Percentiles rank a stretch among this genome's conserved stretches.
These are phyloP conservation scores for Gryon sp. DNA, from an alignment of 1,140 invertebrate genomes.

Conservation along the genomic window DNA sequence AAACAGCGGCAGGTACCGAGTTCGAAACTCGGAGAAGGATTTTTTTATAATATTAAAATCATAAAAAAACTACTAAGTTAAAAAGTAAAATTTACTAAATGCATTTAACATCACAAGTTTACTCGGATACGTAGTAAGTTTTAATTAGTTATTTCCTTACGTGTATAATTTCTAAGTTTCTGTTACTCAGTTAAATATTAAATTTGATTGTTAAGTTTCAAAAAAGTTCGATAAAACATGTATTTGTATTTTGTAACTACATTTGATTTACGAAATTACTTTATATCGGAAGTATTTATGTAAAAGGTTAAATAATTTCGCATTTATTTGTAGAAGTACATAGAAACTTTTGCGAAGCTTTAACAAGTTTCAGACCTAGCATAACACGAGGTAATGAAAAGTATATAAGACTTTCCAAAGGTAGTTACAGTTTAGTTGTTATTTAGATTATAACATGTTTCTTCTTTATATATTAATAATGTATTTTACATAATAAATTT, in stretches of 20 bases:
- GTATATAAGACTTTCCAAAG: conserved; percentile 47
- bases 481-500: conserved; percentile 19
- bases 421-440: conserved; percentile 38
- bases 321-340: conserved; percentile 41
- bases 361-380: conserved; percentile 45
- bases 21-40: too few species aligned
- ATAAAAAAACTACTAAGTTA: too few species aligned
- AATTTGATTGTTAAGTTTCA: too few species aligned
- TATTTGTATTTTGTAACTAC: conserved; percentile 13
- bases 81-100: too few species aligned
- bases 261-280: conserved; percentile 35
- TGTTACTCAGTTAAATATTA: too few species aligned
- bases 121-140: too few species aligned
- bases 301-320: conserved; percentile 49
- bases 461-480: conserved; percentile 21
- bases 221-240: too few species aligned
- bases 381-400: conserved; percentile 53
- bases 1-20: too few species aligned
- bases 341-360: conserved; percentile 39
- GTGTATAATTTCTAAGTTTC: too few species aligned
- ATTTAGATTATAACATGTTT: conserved; percentile 40
- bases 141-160: too few species aligned
- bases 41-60: too few species aligned
- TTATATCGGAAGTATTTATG: conserved; percentile 37
- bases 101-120: too few species aligned